phyloP scores from a whole-genome alignment of 2,113 vertebrate genomes.

The Gymnobelideus leadbeateri region DNA sequence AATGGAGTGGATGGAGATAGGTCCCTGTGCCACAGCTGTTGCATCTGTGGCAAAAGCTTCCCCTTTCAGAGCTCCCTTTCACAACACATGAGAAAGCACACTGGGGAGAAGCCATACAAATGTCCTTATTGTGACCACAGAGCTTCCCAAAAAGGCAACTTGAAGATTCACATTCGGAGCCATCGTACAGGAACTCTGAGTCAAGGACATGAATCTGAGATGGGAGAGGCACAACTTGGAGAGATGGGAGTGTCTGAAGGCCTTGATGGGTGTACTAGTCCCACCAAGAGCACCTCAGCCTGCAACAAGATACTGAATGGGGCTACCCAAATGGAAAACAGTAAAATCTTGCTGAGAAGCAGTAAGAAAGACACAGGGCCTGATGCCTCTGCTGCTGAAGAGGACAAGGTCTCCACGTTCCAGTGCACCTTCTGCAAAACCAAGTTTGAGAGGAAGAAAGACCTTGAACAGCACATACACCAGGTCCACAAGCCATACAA shows the following conservation, averaged over 20 bases:
- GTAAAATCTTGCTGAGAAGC: slow-evolving; percentile 90
- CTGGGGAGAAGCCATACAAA: slow-evolving; percentile 96
- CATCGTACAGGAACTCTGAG: slow-evolving; percentile 93
- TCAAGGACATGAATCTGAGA: slow-evolving; percentile 88
- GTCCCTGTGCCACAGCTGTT: slow-evolving; percentile 89
- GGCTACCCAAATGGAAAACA: slow-evolving; percentile 77
- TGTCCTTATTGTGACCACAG: slow-evolving; percentile 97
- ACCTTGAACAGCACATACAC: slow-evolving; percentile 87
- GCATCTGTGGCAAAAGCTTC: slow-evolving; percentile 95
- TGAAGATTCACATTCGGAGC: slow-evolving; percentile 97
- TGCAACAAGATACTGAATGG: slow-evolving; percentile 92
- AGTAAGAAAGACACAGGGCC: slow-evolving; percentile 87
- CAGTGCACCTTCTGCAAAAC: slow-evolving; percentile 88
- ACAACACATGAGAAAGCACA: slow-evolving; percentile 97
- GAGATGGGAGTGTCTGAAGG: slow-evolving; percentile 90
- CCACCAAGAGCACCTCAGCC: slow-evolving; percentile 93
- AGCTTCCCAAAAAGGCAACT: slow-evolving; percentile 96
- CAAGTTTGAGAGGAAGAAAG: slow-evolving; percentile 86
- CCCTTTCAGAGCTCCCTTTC: slow-evolving; percentile 97
- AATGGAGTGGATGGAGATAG: slow-evolving; percentile 85
- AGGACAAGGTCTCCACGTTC: slow-evolving; percentile 70
- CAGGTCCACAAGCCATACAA: slow-evolving; percentile 90
- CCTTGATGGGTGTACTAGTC: slow-evolving; percentile 91
- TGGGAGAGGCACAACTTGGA: slow-evolving; percentile 85
- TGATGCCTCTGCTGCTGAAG: fast-evolving